Conservation (phyloP, 1,140 invertebrate genomes). For the Acromyrmex heyeri region DNA sequence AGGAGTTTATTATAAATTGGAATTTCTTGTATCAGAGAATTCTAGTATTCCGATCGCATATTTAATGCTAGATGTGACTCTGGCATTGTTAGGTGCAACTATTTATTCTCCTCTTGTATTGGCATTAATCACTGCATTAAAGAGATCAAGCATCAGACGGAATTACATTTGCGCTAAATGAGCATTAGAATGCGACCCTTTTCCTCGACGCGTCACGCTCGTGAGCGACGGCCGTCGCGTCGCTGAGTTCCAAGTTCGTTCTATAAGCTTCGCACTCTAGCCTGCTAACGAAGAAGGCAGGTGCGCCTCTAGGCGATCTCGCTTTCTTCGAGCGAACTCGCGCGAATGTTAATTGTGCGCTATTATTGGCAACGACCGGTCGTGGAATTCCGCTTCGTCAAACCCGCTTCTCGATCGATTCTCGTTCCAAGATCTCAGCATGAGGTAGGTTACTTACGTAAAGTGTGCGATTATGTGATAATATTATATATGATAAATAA, state of each 20-base stretch:
- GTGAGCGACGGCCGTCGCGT: constrained; percentile 82
- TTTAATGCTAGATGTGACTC: neutral
- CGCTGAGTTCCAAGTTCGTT: constrained; percentile 61
- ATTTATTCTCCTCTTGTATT: neutral
- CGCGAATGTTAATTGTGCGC: constrained; percentile 59
- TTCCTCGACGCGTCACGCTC: constrained; percentile 6
- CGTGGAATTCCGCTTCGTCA: constrained; percentile 54
- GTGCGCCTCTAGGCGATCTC: constrained; percentile 60
- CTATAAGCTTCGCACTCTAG: neutral
- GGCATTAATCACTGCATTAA: neutral
- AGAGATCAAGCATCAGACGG: neutral
- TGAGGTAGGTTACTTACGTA: constrained; percentile 39
- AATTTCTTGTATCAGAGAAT: neutral
- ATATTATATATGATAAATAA: neutral
- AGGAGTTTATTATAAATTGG: constrained; percentile 8
- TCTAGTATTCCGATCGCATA: neutral
- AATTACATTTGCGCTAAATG: neutral
- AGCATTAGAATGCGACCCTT: neutral
- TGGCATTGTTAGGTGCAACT: neutral
- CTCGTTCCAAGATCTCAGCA: constrained; percentile 23
- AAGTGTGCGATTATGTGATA: constrained; percentile 32
- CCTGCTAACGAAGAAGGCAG: constrained; percentile 73
- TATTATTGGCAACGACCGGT: constrained; percentile 63
- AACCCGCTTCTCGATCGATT: constrained; percentile 22
- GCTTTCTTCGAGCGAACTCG: constrained; percentile 44